Percentiles rank a stretch among this genome's conserved stretches.
These are phyloP conservation scores for Heptranchias perlo DNA, from an alignment of 2,113 vertebrate genomes.

Conservation along the genomic window DNA sequence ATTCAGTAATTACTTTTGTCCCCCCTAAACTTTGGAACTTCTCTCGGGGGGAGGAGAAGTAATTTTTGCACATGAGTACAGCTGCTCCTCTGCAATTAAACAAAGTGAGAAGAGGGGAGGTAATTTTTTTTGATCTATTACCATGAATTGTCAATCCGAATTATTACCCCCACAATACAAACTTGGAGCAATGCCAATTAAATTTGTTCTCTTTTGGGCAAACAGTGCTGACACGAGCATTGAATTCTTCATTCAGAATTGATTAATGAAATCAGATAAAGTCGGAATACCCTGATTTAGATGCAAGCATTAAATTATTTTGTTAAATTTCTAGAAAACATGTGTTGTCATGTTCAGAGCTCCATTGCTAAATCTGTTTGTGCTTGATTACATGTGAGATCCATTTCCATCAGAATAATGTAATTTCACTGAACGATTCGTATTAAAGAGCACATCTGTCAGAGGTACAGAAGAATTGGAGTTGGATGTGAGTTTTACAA, in stretches of 20 bases:
- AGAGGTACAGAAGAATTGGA: conserved; percentile 57
- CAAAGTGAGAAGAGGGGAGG: background rate
- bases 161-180: background rate
- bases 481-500: conserved; percentile 54
- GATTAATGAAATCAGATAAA: conserved; percentile 11
- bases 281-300: background rate
- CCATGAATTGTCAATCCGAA: background rate
- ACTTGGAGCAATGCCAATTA: background rate
- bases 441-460: conserved; percentile 61
- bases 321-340: conserved; percentile 31
- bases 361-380: conserved; percentile 28
- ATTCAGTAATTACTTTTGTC: background rate
- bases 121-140: background rate
- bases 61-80: background rate
- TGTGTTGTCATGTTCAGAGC: conserved; percentile 29
- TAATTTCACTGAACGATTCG: conserved; percentile 63
- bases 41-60: background rate
- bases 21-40: background rate
- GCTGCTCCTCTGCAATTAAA: background rate
- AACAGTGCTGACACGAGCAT: background rate
- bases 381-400: conserved; percentile 40
- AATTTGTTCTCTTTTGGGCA: background rate
- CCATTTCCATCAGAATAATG: conserved; percentile 59
- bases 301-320: conserved; percentile 21
- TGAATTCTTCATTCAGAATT: background rate